Evolutionary conservation across 1,140 invertebrate genomes (phyloP), one percentile per base, ranked within the genome.

Genomic region (Atopsyche davidsoni): DNA sequence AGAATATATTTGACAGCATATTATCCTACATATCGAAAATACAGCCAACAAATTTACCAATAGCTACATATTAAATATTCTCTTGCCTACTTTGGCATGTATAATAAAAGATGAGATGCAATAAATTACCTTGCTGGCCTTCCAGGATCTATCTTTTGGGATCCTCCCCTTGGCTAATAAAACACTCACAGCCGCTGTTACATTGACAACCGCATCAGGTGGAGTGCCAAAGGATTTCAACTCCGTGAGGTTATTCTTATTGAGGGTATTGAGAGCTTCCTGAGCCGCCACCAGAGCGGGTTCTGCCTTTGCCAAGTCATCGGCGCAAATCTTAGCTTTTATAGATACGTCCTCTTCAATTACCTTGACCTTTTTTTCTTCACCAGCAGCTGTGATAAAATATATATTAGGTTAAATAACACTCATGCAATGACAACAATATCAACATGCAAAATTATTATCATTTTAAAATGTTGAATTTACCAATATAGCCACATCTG

Each of bases 211-310:
- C 52, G 87, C 87, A 19, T 81, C 78, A 2, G 86, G 86, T 9
- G 86, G 86, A 3, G 82, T 79, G 2, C 89, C 90, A 68, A 97
- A 96, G 3, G 92, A 92, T 67, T 96, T 96, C 60, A 97, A 69
- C 68, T 98, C 94, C 1, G 93, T 96, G 36, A 96, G 70, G 70
- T 96, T 96, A 53, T 81, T 85, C 72, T 96, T 96, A 65, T 96
- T 95, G 1, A 96, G 68, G 0, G 92, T 96, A 62, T 96, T 87
- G 25, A 97, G 72, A 28, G 94, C 93, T 60, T 87, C 89, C 64
- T 89, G 83, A 1, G 94, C 93, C 18, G 90, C 90, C 4, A 83
- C 64, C 7, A 97, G 72, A 1, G 92, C 92, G 1, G 94, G 94
- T 66, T 96, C 90, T 10, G 93, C 92, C 64, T 88, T 90, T 0